Evolutionary conservation across 2,888 invertebrate genomes (phyloP).

Genomic region (Cartodere bifasciata): DNA sequence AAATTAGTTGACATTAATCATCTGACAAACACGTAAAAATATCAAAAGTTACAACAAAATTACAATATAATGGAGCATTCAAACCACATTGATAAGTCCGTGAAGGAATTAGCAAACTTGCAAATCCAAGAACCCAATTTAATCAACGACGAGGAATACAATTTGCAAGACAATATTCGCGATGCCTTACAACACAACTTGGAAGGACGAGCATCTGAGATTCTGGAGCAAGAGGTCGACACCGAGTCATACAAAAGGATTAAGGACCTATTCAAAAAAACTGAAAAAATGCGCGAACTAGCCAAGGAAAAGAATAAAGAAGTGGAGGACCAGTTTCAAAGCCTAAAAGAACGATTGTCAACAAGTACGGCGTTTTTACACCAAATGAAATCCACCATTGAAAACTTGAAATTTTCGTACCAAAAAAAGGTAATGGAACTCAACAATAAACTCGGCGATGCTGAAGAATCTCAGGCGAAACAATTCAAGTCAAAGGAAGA

Average conservation of each 20-base stretch:
- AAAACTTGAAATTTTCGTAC: slow-evolving; percentile 29
- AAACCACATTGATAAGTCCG: too few species aligned
- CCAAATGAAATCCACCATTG: slow-evolving; percentile 28
- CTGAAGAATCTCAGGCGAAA: slow-evolving; percentile 14
- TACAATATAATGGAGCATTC: too few species aligned
- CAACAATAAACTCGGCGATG: slow-evolving; percentile 13
- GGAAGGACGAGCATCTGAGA: too few species aligned
- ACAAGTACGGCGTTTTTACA: slow-evolving; percentile 25
- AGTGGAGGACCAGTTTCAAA: slow-evolving; percentile 25
- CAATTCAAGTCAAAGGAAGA: slow-evolving; percentile 22
- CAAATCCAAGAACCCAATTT: too few species aligned
- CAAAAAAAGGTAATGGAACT: slow-evolving; percentile 23
- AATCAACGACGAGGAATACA: too few species aligned
- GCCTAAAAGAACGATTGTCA: slow-evolving; percentile 22
- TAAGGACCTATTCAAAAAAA: slow-evolving; percentile 23
- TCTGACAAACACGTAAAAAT: too few species aligned
- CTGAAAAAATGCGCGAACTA: slow-evolving; percentile 25
- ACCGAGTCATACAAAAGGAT: slow-evolving; percentile 17
- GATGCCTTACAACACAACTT: too few species aligned
- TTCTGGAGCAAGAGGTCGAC: too few species aligned
- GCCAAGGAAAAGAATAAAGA: slow-evolving; percentile 23
- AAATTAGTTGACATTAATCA: too few species aligned
- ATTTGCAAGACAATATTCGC: too few species aligned
- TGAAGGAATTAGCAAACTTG: too few species aligned
- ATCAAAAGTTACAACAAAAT: too few species aligned